Base-by-base conservation (phyloP, 92 coral and sea anemone genomes). In the Scolanthus callimorphus region DNA sequence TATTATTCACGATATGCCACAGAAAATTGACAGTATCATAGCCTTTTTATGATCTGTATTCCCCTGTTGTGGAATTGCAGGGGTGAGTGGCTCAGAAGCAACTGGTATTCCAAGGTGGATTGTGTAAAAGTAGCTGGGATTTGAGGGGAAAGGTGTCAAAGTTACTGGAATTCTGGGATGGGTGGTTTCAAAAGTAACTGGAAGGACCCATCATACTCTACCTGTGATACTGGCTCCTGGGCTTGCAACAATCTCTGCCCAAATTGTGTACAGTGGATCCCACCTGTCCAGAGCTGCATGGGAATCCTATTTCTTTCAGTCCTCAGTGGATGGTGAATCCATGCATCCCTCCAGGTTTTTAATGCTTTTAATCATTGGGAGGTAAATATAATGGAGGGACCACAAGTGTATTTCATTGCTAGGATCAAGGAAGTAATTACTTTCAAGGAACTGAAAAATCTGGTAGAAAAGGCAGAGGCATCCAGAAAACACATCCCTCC, bases 291-390 rank as follows among this genome's bases (percentile, higher is more conserved):
- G 4, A 81, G 34, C 49, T 81, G 88, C 62, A 75, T 66, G 23
- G 88, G 83, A 8, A 69, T 31, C 28, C 55, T 66, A 83, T 81
- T 81, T 29, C 55, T 53, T 57, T 60, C 88, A 19, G 82, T 74
- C 4, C 84, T 55, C 27, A 81, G n/a, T 26, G 88, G 88, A 39
- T 81, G 78, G 29, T 76, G 65, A 25, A 81, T 31, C 83, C 88
- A 81, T 27, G 83, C 76, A 53, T 43, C 63, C 61, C 57, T 67
- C 83, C 88, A 81, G 10, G 20, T 55, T 48, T 51, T 39, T n/a
- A 81, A 28, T 66, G 25, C 39, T 68, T 54, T 81, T 81, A n/a
- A 81, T 30, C 49, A 65, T 60, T 25, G 88, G 88, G 29, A 81
- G 69, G 60, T 49, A 81, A 11, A 81, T 72, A 50, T 56, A 63